These are phyloP conservation scores for Himalopsyche kuldschensis DNA, from an alignment of 2,888 invertebrate genomes.

Conservation along the genomic window DNA sequence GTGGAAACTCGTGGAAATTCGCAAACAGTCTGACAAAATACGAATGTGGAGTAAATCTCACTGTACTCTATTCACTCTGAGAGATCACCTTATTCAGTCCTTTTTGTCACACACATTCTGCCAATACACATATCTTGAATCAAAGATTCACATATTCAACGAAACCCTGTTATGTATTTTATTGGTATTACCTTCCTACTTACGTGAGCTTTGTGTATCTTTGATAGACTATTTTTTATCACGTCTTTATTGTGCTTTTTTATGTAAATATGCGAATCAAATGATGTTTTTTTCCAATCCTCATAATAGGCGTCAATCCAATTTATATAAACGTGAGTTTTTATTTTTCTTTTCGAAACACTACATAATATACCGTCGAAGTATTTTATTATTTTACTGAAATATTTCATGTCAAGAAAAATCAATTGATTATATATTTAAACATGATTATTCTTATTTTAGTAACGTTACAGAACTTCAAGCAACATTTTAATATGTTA, in stretches of 20 bases:
- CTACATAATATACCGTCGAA: too few species aligned
- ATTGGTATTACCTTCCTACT: neutral
- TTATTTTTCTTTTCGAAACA: too few species aligned
- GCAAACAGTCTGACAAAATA: neutral
- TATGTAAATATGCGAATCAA: neutral
- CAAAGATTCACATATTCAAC: neutral
- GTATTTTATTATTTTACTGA: too few species aligned
- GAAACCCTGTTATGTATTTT: neutral
- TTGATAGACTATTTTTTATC: neutral
- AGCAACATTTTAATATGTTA: too few species aligned
- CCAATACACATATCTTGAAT: neutral
- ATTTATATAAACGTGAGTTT: neutral
- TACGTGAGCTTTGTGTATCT: neutral
- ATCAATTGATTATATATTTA: too few species aligned
- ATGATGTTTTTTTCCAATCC: neutral
- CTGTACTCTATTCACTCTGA: neutral
- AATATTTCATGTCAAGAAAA: too few species aligned
- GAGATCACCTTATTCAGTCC: neutral
- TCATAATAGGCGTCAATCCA: neutral
- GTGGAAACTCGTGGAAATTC: slow-evolving; percentile 4
- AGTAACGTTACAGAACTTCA: too few species aligned
- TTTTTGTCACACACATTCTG: neutral
- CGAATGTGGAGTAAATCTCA: neutral
- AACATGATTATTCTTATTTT: too few species aligned
- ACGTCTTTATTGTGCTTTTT: neutral